Evolutionary conservation across 1,140 invertebrate species (phyloP).

Genomic region (Conopomorpha cramerella): DNA sequence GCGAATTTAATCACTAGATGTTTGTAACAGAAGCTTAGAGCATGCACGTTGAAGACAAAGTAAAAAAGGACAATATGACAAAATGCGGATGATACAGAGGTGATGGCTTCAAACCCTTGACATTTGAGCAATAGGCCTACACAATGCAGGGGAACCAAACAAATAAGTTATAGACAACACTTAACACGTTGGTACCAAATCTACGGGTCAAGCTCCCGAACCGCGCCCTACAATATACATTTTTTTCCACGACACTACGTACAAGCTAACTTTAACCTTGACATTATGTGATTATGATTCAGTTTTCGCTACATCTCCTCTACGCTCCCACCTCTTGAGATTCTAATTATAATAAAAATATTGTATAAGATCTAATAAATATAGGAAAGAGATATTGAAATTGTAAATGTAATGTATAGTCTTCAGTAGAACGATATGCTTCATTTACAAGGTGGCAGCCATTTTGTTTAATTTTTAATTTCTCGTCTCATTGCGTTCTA

Average conservation of each 20-base stretch:
- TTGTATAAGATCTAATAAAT: conserved; percentile 55
- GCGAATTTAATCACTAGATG: conserved; percentile 34
- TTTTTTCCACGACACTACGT: conserved; percentile 12
- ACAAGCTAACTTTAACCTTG: conserved; percentile 17
- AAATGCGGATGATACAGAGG: too few species aligned
- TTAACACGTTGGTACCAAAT: conserved; percentile 15
- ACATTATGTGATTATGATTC: conserved; percentile 18
- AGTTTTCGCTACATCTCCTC: conserved; percentile 15
- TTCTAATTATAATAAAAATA: conserved; percentile 28
- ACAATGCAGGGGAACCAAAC: conserved; percentile 2
- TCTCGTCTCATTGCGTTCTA: background rate
- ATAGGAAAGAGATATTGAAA: conserved; percentile 53
- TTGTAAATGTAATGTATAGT: conserved; percentile 47
- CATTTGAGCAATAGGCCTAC: conserved; percentile 11
- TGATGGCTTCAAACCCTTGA: too few species aligned
- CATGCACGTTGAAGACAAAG: too few species aligned
- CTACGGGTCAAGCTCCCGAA: conserved; percentile 23
- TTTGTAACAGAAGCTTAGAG: too few species aligned
- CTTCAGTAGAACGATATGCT: conserved; percentile 56
- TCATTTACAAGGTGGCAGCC: conserved; percentile 51
- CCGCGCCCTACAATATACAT: conserved; percentile 21
- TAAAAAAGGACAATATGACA: too few species aligned
- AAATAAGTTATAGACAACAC: too few species aligned
- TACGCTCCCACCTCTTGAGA: conserved; percentile 17
- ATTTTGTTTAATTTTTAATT: conserved; percentile 12